These are phyloP conservation scores for Scaptomyza polygonia DNA, from an alignment of 2,888 invertebrate species.

Conservation along the genomic window DNA sequence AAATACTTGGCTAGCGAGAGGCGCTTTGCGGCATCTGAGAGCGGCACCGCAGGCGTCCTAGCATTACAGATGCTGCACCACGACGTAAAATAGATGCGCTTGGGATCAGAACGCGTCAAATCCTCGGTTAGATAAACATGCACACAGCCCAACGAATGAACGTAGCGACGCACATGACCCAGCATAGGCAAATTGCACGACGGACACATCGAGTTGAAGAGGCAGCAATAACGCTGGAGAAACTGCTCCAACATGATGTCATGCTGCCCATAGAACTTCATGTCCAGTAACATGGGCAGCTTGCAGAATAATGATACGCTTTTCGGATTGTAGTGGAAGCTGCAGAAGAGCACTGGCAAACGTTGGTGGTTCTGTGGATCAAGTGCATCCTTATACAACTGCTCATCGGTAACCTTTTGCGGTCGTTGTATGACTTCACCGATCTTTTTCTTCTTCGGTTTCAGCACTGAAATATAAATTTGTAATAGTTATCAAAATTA, in stretches of 20 bases:
- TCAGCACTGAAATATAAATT: constrained; percentile 65
- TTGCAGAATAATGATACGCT: constrained; percentile 84
- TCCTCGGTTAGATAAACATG: constrained; percentile 87
- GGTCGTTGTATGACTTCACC: constrained; percentile 74
- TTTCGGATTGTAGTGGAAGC: constrained; percentile 85
- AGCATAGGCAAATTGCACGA: constrained; percentile 93
- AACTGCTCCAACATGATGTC: constrained; percentile 98
- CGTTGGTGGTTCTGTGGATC: constrained; percentile 93
- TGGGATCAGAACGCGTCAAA: constrained; percentile 73
- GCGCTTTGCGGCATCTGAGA: constrained; percentile 91
- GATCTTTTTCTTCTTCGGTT: constrained; percentile 70
- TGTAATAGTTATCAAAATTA: neutral
- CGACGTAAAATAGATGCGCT: constrained; percentile 83
- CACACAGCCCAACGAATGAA: constrained; percentile 95
- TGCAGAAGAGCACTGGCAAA: constrained; percentile 94
- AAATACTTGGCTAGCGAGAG: constrained; percentile 96
- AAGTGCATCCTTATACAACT: constrained; percentile 87
- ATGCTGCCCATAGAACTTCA: constrained; percentile 97
- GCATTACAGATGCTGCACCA: constrained; percentile 84
- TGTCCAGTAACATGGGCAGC: constrained; percentile 85
- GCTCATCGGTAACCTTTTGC: constrained; percentile 81
- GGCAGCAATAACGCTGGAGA: constrained; percentile 96
- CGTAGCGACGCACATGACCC: constrained; percentile 93
- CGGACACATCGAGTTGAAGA: constrained; percentile 90
- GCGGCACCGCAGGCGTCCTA: constrained; percentile 90